Evolutionary conservation across 1,140 invertebrate species (phyloP).

Genomic region (Zaprionus davidi): DNA sequence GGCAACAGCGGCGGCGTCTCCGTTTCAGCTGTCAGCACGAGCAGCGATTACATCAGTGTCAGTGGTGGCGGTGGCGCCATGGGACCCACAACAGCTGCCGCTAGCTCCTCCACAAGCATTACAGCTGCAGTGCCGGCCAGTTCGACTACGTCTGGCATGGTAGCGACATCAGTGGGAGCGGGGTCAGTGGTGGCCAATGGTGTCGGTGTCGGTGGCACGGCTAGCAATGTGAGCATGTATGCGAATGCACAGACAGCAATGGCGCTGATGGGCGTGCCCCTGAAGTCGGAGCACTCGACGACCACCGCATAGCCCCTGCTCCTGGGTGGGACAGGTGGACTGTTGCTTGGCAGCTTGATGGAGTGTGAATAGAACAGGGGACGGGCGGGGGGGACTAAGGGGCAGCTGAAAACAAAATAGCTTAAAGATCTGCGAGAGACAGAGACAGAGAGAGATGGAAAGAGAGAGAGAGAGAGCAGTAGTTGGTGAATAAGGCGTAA

Average conservation of each 20-base stretch:
- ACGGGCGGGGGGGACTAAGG: background rate
- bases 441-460: constrained; percentile 1
- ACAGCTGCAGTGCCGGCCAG: constrained; percentile 59
- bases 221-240: constrained; percentile 59
- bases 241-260: constrained; percentile 72
- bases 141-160: constrained; percentile 46
- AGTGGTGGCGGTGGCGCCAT: constrained; percentile 41
- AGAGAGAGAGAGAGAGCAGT: background rate
- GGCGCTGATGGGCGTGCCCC: constrained; percentile 73
- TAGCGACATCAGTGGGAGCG: background rate
- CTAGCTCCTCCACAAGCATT: constrained; percentile 65
- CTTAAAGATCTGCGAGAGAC: constrained; percentile 22
- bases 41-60: constrained; percentile 66
- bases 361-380: constrained; percentile 33
- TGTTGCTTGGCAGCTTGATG: constrained; percentile 56
- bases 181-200: constrained; percentile 35
- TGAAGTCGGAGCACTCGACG: constrained; percentile 75
- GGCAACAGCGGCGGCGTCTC: constrained; percentile 7
- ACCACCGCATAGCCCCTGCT: constrained; percentile 73
- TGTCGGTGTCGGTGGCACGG: constrained; percentile 17
- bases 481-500: constrained; percentile 49
- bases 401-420: constrained; percentile 28
- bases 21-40: constrained; percentile 63
- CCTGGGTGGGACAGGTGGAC: background rate
- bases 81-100: constrained; percentile 54